Base-by-base conservation (phyloP, 2,888 invertebrate species). In the Portevinia maculata region DNA sequence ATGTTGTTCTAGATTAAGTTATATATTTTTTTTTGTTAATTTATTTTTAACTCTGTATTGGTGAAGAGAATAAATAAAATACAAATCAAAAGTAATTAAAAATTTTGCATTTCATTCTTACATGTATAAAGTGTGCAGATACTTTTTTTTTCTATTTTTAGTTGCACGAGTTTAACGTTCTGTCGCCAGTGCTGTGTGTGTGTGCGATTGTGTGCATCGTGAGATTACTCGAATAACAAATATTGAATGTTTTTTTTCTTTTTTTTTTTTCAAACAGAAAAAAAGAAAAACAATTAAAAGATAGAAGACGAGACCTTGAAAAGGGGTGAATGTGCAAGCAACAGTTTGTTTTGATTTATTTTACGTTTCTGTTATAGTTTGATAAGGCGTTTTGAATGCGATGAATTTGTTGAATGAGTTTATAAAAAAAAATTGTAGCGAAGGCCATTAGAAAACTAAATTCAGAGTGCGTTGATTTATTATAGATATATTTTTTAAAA, bases 271-370 rank as follows among this genome's bases (percentile, higher is more conserved):
- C n/a, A n/a, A n/a, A n/a, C n/a, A n/a, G n/a, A n/a, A n/a, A n/a
- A 13, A 32, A 32, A 28, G 15, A 50, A 44, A 32, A 15, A 21
- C 0, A 60, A 21, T 13, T 9, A 21, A 65, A 28, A 13, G 8
- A 21, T 32, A 37, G 50, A 67, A 53, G 17, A 34, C 15, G 44
- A 70, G 64, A 57, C 79, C 74, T 81, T 81, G 79, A 75, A 57
- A 32, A 60, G 46, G 67, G 62, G 67, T 74, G 60, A 67, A 67
- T 62, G 67, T 74, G 60, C 65, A 50, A 73, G 37, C 37, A 30
- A 34, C 32, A 37, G 44, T 53, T 60, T 60, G 17, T 62, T 62
- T 70, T 55, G 15, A 28, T 69, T 32, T 52, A 46, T 41, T 41
- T 15, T 30, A 41, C 15, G 3, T 48, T 55, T 41, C 8, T 11